Conservation (phyloP, 2,888 invertebrate genomes). For the Euplexia lucipara region DNA sequence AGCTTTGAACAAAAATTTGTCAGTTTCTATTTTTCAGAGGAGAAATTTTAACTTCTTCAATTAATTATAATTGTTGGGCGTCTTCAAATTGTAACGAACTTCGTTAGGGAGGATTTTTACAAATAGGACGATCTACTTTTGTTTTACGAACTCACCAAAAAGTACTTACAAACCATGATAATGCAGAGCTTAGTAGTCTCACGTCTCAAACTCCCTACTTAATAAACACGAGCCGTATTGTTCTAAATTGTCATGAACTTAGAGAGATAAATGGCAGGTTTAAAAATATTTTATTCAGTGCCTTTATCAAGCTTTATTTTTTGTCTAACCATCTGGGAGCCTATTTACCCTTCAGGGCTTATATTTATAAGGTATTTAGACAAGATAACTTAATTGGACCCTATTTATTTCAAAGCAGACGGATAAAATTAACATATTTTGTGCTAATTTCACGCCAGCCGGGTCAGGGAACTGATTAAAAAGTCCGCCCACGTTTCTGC, state of each 20-base stretch:
- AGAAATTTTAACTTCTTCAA: conserved; percentile 57
- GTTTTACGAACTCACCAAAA: conserved; percentile 25
- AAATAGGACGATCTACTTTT: conserved; percentile 27
- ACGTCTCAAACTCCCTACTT: conserved; percentile 24
- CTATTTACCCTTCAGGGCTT: conserved; percentile 27
- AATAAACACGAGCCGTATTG: conserved; percentile 28
- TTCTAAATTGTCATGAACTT: conserved; percentile 33
- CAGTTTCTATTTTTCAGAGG: conserved; percentile 51
- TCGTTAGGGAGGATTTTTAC: conserved; percentile 27
- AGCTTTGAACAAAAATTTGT: conserved; percentile 55
- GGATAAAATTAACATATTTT: conserved; percentile 66
- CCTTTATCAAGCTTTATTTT: conserved; percentile 29
- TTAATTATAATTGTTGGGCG: conserved; percentile 50
- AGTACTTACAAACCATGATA: conserved; percentile 24
- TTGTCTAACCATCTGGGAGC: conserved; percentile 19
- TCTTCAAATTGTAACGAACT: conserved; percentile 33
- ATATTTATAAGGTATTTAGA: conserved; percentile 48
- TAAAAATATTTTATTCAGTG: conserved; percentile 41
- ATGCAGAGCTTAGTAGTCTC: conserved; percentile 13
- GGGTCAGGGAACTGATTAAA: conserved; percentile 60
- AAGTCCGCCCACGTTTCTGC: conserved; percentile 58
- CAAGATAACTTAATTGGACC: conserved; percentile 55
- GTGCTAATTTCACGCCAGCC: conserved; percentile 58
- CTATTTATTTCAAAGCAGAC: conserved; percentile 55
- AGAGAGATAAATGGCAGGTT: conserved; percentile 31